phyloP scores from a whole-genome alignment of 2,888 invertebrate species.

The Colletes collaris region DNA sequence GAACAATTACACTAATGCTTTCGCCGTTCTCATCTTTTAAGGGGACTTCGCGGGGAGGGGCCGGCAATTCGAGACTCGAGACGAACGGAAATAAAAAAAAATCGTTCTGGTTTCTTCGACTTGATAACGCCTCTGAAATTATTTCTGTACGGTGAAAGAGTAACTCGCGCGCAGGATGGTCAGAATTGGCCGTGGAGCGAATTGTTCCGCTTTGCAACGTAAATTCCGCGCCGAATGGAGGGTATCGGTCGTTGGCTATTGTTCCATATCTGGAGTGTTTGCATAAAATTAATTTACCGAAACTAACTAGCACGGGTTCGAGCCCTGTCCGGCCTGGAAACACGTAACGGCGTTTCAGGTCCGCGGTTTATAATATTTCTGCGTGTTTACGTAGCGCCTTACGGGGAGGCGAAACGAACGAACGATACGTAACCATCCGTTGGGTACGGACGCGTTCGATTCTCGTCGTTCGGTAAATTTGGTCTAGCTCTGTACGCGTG shows the following conservation, averaged over 20 bases:
- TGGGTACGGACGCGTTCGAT: constrained; percentile 11
- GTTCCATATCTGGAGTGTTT: background rate
- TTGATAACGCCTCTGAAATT: too few relatives aligned
- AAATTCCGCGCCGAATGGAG: background rate
- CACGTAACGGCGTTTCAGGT: background rate
- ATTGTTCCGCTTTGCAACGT: background rate
- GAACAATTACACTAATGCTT: constrained; percentile 41
- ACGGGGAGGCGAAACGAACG: constrained; percentile 12
- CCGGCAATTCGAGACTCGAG: constrained; percentile 17
- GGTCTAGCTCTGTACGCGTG: constrained; percentile 9
- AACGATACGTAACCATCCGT: constrained; percentile 8
- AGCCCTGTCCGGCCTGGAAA: background rate
- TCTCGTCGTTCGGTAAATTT: constrained; percentile 42
- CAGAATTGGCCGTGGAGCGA: too few relatives aligned
- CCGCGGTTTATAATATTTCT: constrained; percentile 3
- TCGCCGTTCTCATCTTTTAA: constrained; percentile 25
- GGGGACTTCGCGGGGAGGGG: background rate
- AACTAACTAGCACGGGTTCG: background rate
- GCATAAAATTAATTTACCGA: constrained; percentile 1
- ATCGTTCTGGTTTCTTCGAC: too few relatives aligned
- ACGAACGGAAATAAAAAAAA: background rate
- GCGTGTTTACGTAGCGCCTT: constrained; percentile 22
- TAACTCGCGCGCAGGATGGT: too few relatives aligned
- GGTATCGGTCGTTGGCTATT: background rate
- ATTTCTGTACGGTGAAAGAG: too few relatives aligned